These are phyloP conservation scores for Argyra leucocephala DNA, from an alignment of 2,888 invertebrate genomes.

Conservation along the genomic window DNA sequence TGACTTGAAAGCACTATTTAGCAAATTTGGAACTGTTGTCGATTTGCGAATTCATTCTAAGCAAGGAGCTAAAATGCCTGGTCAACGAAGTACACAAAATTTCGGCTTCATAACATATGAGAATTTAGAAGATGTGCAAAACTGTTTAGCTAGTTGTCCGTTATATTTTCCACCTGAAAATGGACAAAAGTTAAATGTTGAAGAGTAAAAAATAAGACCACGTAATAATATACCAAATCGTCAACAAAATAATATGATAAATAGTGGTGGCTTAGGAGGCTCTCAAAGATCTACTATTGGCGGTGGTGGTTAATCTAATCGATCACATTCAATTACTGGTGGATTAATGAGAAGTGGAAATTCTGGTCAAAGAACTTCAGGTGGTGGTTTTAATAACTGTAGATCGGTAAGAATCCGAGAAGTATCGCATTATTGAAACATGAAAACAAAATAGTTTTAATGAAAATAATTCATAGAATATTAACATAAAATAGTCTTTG, in stretches of 20 bases:
- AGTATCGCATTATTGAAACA: too few relatives aligned
- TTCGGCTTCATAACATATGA: slow-evolving; percentile 95
- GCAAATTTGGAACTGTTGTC: slow-evolving; percentile 71
- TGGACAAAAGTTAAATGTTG: slow-evolving; percentile 78
- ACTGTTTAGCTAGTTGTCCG: slow-evolving; percentile 58
- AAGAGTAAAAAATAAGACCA: slow-evolving; percentile 74
- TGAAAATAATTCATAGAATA: too few relatives aligned
- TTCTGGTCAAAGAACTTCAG: slow-evolving; percentile 33
- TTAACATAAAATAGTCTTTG: too few relatives aligned
- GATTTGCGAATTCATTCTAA: slow-evolving; percentile 86
- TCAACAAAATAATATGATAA: slow-evolving; percentile 31
- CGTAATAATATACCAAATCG: slow-evolving; percentile 38
- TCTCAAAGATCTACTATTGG: slow-evolving; percentile 32
- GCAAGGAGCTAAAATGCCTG: slow-evolving; percentile 48
- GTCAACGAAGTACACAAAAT: slow-evolving; percentile 56
- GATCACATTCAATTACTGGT: slow-evolving; percentile 36
- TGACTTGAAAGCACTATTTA: slow-evolving; percentile 71
- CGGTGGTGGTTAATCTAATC: slow-evolving; percentile 33
- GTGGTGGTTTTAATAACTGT: slow-evolving; percentile 32
- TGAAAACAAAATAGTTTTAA: too few relatives aligned
- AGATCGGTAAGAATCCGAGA: too few relatives aligned
- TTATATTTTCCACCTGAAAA: slow-evolving; percentile 65
- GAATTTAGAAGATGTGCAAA: slow-evolving; percentile 65
- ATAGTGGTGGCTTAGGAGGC: slow-evolving; percentile 31
- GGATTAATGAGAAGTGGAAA: slow-evolving; percentile 43